These are phyloP conservation scores for Callorhinus ursinus DNA, from an alignment of 2,113 vertebrate genomes.

Conservation along the genomic window DNA sequence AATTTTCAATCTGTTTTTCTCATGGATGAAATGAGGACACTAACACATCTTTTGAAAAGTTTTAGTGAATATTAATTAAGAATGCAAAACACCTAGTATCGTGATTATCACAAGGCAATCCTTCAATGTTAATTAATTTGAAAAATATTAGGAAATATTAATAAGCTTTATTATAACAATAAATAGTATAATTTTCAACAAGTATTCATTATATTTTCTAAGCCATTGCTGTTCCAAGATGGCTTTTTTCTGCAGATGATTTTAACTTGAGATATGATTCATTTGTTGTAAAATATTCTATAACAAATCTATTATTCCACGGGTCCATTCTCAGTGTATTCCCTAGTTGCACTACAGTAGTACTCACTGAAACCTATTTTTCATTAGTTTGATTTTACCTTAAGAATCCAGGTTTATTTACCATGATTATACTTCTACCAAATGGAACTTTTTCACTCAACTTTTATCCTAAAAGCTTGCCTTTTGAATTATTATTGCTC, in stretches of 20 bases:
- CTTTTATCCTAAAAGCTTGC: not conserved
- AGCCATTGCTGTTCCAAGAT: not conserved
- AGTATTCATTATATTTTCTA: not conserved
- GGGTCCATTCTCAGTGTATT: not conserved
- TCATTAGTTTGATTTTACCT: conserved; percentile 41
- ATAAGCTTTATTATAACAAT: not conserved
- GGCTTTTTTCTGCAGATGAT: not conserved
- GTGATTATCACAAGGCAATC: not conserved
- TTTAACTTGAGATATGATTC: not conserved
- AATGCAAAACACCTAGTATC: not conserved
- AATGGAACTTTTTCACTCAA: conserved; percentile 27
- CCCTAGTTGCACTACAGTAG: not conserved
- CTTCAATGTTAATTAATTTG: not conserved
- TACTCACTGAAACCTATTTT: not conserved
- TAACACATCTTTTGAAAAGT: not conserved
- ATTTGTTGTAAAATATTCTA: not conserved
- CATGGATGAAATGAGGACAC: not conserved
- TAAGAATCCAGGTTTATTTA: not conserved
- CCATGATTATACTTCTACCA: not conserved
- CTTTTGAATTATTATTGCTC: not conserved
- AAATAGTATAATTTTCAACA: not conserved
- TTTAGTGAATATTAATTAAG: not conserved
- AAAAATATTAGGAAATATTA: not conserved
- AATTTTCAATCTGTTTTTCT: conserved; percentile 20
- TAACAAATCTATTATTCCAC: not conserved